phyloP scores from a whole-genome alignment of 2,797 vertebrate genomes.

The Neopelma chrysocephalum region DNA sequence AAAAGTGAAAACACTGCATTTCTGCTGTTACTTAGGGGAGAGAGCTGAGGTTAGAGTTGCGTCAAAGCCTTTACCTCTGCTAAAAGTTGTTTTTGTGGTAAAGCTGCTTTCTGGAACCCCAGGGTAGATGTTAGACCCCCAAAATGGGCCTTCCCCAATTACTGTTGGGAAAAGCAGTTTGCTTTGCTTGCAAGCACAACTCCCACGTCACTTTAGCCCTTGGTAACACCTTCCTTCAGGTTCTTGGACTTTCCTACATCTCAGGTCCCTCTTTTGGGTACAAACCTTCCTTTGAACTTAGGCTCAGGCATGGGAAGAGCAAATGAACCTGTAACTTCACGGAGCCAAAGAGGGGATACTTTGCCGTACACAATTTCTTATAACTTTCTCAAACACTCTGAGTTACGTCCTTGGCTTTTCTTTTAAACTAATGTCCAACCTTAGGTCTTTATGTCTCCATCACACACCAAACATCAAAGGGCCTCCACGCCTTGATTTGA shows the following conservation, averaged over 20 bases:
- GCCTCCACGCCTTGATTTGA: background rate
- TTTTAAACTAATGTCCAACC: accelerated
- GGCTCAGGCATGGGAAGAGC: background rate
- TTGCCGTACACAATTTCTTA: background rate
- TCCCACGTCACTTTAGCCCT: background rate
- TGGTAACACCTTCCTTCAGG: background rate
- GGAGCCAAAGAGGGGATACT: background rate
- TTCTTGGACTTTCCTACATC: background rate
- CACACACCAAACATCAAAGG: background rate
- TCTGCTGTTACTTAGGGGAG: background rate
- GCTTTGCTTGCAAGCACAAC: background rate
- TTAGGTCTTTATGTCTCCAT: background rate
- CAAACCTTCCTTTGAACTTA: background rate
- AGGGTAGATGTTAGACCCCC: background rate
- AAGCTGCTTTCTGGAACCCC: accelerated
- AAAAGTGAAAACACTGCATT: background rate
- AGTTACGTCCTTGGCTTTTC: background rate
- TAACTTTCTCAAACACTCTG: background rate
- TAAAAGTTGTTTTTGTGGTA: background rate
- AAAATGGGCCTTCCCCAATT: background rate
- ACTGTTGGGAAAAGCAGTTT: background rate
- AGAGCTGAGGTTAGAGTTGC: background rate
- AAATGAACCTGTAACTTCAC: background rate
- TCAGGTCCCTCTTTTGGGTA: background rate
- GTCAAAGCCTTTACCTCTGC: background rate